Evolutionary conservation across 1,140 invertebrate species (phyloP).

Genomic region (Caenorhabditis briggsae): DNA sequence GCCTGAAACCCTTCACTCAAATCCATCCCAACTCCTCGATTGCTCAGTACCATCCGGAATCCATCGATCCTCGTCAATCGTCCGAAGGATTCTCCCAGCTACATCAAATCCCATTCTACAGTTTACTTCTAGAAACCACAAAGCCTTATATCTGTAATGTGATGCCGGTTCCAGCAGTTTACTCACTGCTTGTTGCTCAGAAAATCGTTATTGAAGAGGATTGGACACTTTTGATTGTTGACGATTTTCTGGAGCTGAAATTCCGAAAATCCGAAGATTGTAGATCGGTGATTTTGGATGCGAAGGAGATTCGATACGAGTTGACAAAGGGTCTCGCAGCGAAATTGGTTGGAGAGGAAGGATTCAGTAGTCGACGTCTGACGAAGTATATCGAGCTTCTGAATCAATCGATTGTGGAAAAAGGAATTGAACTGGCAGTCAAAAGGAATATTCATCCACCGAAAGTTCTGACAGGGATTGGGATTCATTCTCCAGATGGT

Average conservation of each 20-base stretch:
- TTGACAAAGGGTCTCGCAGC: slow-evolving; percentile 46
- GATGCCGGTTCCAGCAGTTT: slow-evolving; percentile 58
- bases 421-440: slow-evolving; percentile 43
- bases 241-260: slow-evolving; percentile 58
- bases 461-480: slow-evolving; percentile 35
- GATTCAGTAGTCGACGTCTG: slow-evolving; percentile 25
- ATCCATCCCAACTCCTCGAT: slow-evolving; percentile 64
- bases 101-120: slow-evolving; percentile 58
- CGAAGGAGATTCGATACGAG: slow-evolving; percentile 52
- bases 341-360: slow-evolving; percentile 34
- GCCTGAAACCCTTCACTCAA: slow-evolving; percentile 59
- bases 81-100: slow-evolving; percentile 6
- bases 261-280: slow-evolving; percentile 32
- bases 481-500: slow-evolving; percentile 59
- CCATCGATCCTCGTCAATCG: slow-evolving; percentile 11
- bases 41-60: slow-evolving; percentile 63
- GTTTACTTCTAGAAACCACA: slow-evolving; percentile 59
- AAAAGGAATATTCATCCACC: slow-evolving; percentile 57
- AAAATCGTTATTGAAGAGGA: slow-evolving; percentile 61
- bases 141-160: slow-evolving; percentile 63
- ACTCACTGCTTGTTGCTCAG: slow-evolving; percentile 49
- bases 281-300: slow-evolving; percentile 11
- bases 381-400: background rate
- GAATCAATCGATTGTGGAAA: slow-evolving; percentile 11
- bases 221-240: slow-evolving; percentile 50